Evolutionary conservation across 2,113 vertebrate genomes (phyloP), one percentile per base, ranked within the genome.

Genomic region (Perca fluviatilis): DNA sequence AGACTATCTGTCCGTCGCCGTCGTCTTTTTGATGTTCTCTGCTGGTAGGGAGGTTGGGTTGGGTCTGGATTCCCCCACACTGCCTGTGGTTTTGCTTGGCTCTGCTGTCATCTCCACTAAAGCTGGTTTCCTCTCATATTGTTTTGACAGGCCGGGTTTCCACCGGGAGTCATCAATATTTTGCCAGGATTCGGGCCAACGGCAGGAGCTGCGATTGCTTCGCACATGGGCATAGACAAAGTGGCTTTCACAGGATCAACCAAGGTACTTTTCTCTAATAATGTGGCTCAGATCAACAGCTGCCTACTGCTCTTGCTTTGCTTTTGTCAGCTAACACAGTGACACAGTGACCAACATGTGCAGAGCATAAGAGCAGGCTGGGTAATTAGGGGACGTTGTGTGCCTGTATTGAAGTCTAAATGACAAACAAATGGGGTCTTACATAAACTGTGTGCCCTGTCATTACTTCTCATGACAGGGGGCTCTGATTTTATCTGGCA

Each of bases 91-190:
- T 66, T 94, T 93, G 84, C 91, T 86, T 91, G 91, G 93, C 90
- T 89, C 93, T 80, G 81, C 89, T 92, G 88, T 93, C 88, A 81
- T 94, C 95, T 94, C 92, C 65, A 58, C 88, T 95, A 92, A 96
- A 80, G 89, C 90, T 91, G 75, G 65, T 93, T 95, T 95, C 94
- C 95, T 95, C 95, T 94, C 81, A 75, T 93, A 95, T 88, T 97
- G 86, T 96, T 97, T 96, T 94, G 90, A 93, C 95, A 99, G 98
- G 98, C 97, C 54, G 98, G 98, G 84, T 99, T 99, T 96, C 98
- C 98, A 91, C 97, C 98, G 21, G 98, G 98, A 95, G 98, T 99
- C 86, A 95, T 99, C 95, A 99, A 99, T 96, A 99, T 99, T 96
- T 96, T 99, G 95, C 98, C 98, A 89, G 98, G 98, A 95, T 99